phyloP scores from a whole-genome alignment of 2,113 vertebrate species.

The Melanostigma gelatinosum region DNA sequence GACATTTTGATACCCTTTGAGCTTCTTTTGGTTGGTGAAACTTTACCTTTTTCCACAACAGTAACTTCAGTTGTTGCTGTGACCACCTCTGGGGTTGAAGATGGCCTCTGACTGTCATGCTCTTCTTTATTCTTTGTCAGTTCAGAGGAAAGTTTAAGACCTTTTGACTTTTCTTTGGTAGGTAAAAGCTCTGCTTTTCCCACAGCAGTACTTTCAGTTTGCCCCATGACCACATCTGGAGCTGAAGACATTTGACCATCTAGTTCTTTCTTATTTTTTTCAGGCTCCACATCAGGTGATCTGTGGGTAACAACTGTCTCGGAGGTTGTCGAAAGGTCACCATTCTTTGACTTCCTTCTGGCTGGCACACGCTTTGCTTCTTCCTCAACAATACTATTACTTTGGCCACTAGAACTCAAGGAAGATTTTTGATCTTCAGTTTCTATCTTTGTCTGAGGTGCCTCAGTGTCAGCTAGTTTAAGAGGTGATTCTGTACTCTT shows the following conservation, averaged over 20 bases:
- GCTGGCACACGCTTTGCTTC: constrained; percentile 14
- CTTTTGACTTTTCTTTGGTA: constrained; percentile 24
- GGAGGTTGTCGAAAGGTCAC: background rate
- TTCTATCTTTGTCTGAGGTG: background rate
- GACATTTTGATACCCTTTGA: background rate
- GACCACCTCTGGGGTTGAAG: background rate
- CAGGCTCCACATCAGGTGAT: background rate
- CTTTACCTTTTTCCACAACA: background rate
- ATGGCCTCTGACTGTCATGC: background rate
- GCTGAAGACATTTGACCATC: background rate
- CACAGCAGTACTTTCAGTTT: background rate
- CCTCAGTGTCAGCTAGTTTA: constrained; percentile 1
- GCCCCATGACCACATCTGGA: background rate
- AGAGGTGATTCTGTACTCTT: constrained; percentile 24
- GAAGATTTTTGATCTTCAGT: background rate
- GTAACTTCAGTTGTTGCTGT: background rate
- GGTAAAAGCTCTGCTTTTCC: constrained; percentile 25
- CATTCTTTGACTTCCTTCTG: constrained; percentile 32
- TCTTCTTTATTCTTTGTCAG: background rate
- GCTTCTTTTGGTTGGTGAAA: fast-evolving
- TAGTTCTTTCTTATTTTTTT: constrained; percentile 7
- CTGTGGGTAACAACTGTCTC: background rate
- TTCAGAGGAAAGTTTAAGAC: background rate
- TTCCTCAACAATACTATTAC: background rate
- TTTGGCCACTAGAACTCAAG: background rate